These are phyloP conservation scores for Gobio occitaniae DNA, from an alignment of 2,797 vertebrate genomes.

Conservation along the genomic window DNA sequence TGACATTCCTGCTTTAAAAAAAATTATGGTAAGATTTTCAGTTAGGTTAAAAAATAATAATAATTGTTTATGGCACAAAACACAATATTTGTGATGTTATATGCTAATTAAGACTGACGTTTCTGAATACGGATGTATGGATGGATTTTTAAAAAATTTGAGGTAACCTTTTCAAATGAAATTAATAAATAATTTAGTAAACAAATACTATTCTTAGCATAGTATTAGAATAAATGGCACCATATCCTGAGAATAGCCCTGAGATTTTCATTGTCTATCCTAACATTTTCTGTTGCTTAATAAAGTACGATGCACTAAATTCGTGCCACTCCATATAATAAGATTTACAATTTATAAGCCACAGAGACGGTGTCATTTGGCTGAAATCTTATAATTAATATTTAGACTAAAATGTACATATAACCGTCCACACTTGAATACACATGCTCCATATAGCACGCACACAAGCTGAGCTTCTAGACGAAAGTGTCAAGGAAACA, in stretches of 20 bases:
- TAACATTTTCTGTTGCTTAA: neutral
- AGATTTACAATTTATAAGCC: neutral
- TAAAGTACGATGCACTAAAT: neutral
- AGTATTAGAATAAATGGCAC: neutral
- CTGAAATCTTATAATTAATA: constrained; percentile 7
- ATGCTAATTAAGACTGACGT: neutral
- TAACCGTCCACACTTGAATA: constrained; percentile 47
- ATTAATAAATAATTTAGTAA: too few relatives aligned
- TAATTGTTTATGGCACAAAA: neutral
- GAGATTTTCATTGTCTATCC: neutral
- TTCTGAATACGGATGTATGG: too few relatives aligned
- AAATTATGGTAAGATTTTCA: neutral
- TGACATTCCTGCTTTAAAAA: neutral
- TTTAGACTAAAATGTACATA: constrained; percentile 34
- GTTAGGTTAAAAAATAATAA: too few relatives aligned
- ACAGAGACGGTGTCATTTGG: neutral
- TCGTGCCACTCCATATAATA: constrained; percentile 12
- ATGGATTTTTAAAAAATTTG: too few relatives aligned
- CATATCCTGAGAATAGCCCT: neutral
- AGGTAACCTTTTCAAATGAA: too few relatives aligned
- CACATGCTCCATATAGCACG: constrained; percentile 43
- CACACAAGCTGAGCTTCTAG: neutral
- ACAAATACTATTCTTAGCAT: neutral
- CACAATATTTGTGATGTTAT: neutral
- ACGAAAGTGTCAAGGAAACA: constrained; percentile 12